A percentile compares a stretch with the other conserved stretches of the same genome.
Evolutionary conservation across 2,888 invertebrate species (phyloP).

Genomic region (Acanthosoma haemorrhoidale): DNA sequence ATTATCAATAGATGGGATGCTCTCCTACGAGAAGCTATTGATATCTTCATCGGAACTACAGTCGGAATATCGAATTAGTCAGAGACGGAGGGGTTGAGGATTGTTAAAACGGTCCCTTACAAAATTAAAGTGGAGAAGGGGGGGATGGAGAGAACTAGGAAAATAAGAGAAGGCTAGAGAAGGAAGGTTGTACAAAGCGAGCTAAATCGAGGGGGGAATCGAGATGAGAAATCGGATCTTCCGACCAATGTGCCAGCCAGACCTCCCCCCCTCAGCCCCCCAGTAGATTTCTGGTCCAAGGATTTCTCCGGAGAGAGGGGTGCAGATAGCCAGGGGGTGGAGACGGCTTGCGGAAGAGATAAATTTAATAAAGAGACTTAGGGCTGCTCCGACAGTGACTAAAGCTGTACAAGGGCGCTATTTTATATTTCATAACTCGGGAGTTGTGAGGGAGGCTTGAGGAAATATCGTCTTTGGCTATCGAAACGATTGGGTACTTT

Average conservation of each 20-base stretch:
- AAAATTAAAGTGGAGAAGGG: too few species aligned
- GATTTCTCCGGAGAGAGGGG: background rate
- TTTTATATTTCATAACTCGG: too few species aligned
- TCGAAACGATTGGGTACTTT: too few species aligned
- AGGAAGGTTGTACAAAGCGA: slow-evolving; percentile 11
- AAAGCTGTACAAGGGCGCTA: background rate
- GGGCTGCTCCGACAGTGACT: background rate
- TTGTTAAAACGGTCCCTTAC: too few species aligned
- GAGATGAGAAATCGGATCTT: slow-evolving; percentile 25
- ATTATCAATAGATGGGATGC: too few species aligned
- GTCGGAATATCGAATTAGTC: too few species aligned
- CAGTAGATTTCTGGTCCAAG: background rate
- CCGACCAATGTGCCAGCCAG: background rate
- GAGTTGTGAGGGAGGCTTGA: too few species aligned
- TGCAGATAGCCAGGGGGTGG: background rate
- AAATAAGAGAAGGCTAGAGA: background rate
- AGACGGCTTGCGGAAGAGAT: slow-evolving; percentile 12
- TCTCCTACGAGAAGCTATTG: too few species aligned
- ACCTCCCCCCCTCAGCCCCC: background rate
- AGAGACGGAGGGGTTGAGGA: too few species aligned
- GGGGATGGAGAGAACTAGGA: background rate
- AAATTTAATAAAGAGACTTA: background rate
- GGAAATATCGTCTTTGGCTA: too few species aligned
- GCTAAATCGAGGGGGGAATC: slow-evolving; percentile 22
- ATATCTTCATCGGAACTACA: too few species aligned